Evolutionary conservation across 30 jellyfish, hydroid and myxozoan species (phyloP), one percentile per base, ranked within the genome.

Genomic region (Pelagia noctiluca): DNA sequence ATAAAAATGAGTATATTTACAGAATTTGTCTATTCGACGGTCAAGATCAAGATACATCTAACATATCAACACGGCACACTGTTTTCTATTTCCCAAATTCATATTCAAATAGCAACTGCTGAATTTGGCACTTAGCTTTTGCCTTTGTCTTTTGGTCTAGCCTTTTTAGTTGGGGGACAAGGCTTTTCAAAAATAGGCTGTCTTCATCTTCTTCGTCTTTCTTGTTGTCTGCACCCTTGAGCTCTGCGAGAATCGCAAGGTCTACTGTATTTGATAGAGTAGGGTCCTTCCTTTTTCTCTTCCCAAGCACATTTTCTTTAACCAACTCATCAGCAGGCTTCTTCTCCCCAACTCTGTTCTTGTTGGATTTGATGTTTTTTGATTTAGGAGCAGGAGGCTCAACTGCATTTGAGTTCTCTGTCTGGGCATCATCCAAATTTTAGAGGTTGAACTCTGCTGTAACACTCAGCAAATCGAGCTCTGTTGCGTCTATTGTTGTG

Each of bases 161-260:
- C 28, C 86, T 75, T 75, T 75, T 75, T 75, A 75, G 61, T 75
- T 75, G 75, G 53, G 57, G 61, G 53, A 71, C 29, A n/a, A n/a
- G n/a, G n/a, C n/a, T n/a, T n/a, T n/a, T n/a, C n/a, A n/a, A n/a
- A n/a, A n/a, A n/a, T n/a, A 75, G 63, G 75, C 86, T 75, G 84
- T 72, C 71, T 49, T 72, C 84, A 72, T 72, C 84, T 1, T 72
- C 84, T 21, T 49, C 73, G 22, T 49, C 71, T 46, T n/a, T n/a
- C n/a, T n/a, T n/a, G n/a, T n/a, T n/a, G n/a, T n/a, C n/a, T n/a
- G 71, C 1, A 23, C 84, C 28, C 25, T 57, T 54, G 32, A 52
- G 79, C 75, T 76, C 88, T 32, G 79, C 79, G 36, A 76, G 36
- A 50, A 76, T 35, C 23, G 88, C 80, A 31, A 76, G 66, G 48